Evolutionary conservation across 2,113 vertebrate species (phyloP), one percentile per base, ranked within the genome.

Genomic region (Fregetta grallaria): DNA sequence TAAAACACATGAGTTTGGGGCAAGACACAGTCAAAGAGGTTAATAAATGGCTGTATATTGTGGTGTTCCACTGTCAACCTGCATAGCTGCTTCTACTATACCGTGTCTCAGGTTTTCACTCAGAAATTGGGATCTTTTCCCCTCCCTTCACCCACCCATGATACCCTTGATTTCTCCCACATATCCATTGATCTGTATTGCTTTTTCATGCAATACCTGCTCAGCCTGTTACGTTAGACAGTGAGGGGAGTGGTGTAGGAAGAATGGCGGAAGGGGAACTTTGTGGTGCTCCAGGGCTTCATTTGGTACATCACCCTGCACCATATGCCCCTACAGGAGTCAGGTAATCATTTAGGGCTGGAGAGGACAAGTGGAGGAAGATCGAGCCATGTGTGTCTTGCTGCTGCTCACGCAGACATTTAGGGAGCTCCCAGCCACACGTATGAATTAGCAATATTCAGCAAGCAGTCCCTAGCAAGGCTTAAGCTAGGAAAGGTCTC

Each of bases 221-320:
- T 79, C 58, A 38, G 50, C 26, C 17, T 44, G 15, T 36, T 70
- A 34, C 0, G 1, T 61, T 34, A 50, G 38, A 56, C 25, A 66
- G 63, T 0, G 0, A 91, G 42, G 26, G 0, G 1, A 32, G 45
- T 21, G 40, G 27, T 61, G 6, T 8, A 49, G 38, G 58, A 83
- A 59, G 56, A 79, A 40, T 11, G 34, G 30, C 90, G 18, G 30
- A 66, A 65, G 25, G 38, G 27, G 59, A 79, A 50, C 29, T 22
- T 15, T 17, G 9, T 74, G 22, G 30, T 70, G 18, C 12, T 34
- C 12, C 29, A 30, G n/a, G 50, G 19, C 71, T 82, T 86, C 18
- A 26, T 63, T 71, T 52, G 26, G 44, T 36, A 38, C 23, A 19
- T 26, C 50, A 59, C 62, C 13, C 30, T 36, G 61, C 13, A 38